Evolutionary conservation across 1,140 invertebrate genomes (phyloP), one percentile per base, ranked within the genome.

Genomic region (Bathynomus jamesi): DNA sequence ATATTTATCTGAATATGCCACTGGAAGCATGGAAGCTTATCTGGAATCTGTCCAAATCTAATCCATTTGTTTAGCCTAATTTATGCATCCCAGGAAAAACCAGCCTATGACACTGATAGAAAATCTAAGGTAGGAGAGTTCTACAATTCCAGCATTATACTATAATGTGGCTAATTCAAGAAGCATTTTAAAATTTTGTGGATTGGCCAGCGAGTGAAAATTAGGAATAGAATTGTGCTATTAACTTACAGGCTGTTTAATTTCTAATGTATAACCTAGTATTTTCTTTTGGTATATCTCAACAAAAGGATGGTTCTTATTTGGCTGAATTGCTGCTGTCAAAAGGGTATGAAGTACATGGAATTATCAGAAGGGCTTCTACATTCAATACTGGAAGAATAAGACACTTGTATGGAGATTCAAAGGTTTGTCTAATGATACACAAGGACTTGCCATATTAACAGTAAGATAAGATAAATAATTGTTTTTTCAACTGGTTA

Each of bases 371-470:
- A 64, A 83, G 98, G 65, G 90, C 96, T 0, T 98, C 95, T 80
- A 93, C 94, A 0, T 99, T 99, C 80, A 99, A 99, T 81, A 99
- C 97, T 1, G 87, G 87, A 4, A 85, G 97, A 76, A 99, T 99
- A 75, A 89, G 97, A 79, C 97, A 99, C 85, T 84, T 99, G 61
- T 99, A 99, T 84, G 90, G 88, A 3, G 90, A 99, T 83, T 90
- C 91, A 0, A 87, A 89, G 63, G 88, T 90, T 62, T 95, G 97
- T 82, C 87, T n/a, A n/a, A n/a, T n/a, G n/a, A n/a, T n/a, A n/a
- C n/a, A n/a, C n/a, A n/a, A n/a, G n/a, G n/a, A n/a, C n/a, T n/a
- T n/a, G n/a, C n/a, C n/a, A n/a, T n/a, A n/a, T n/a, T n/a, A n/a
- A n/a, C n/a, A n/a, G n/a, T n/a, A n/a, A n/a, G n/a, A n/a, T n/a